Base-by-base conservation (phyloP, 92 coral and sea anemone species). In the Anthopleura xanthogrammica region DNA sequence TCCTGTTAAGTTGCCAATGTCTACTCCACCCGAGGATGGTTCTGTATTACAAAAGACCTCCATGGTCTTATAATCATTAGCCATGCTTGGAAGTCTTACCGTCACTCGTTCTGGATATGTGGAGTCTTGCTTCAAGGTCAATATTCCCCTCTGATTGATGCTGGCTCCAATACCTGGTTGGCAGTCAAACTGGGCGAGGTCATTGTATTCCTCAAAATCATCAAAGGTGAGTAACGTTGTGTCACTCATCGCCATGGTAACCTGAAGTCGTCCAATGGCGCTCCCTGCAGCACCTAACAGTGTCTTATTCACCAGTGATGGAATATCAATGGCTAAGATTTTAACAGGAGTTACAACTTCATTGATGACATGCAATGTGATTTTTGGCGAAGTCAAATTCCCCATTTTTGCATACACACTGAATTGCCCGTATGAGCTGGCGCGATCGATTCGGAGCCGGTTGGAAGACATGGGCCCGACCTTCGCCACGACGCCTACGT, bases 21-120 rank as follows among this genome's bases (percentile, higher is more conserved):
- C 95, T 62, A 89, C 89, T 20, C 87, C 93, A 7, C 91, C 93
- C 56, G 85, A 76, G 14, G 57, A 75, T 16, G 95, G 95, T 73
- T 84, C 74, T 0, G 85, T 85, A 57, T 92, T 92, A 77, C 95
- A 92, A 80, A 81, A 92, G 48, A 92, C 85, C 29, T 65, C 78
- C 68, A 71, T 66, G 40, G 17, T 14, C 72, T 79, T 77, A 75
- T 84, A 41, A 60, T 84, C 85, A 9, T 29, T 75, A 12, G 60
- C 77, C 40, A 88, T 84, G 48, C 60, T 80, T 16, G 66, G 73
- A 60, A 72, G 83, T 14, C 74, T 71, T 42, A 85, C 90, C 16
- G 84, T 87, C 83, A 92, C 81, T 70, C 79, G 83, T 40, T 90
- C 91, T 14, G 57, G 64, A 29, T 79, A 74, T 24, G 71, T 64